Evolutionary conservation across 2,113 vertebrate genomes (phyloP).

Genomic region (Planiliza haematocheilus): DNA sequence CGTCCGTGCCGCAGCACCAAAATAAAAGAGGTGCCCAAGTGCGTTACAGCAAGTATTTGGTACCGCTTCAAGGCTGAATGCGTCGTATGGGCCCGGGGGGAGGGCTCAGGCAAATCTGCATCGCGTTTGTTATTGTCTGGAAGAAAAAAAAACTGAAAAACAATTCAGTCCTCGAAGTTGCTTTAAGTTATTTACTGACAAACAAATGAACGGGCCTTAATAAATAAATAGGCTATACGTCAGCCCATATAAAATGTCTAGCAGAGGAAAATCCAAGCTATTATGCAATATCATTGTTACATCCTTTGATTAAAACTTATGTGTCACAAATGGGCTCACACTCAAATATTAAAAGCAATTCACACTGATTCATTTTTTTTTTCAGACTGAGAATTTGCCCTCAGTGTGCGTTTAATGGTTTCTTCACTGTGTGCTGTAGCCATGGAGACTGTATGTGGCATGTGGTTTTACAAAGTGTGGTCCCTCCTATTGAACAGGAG

Average conservation of each 20-base stretch:
- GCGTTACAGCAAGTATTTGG: slow-evolving; percentile 56
- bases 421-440: slow-evolving; percentile 76
- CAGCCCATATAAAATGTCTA: neutral
- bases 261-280: neutral
- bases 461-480: slow-evolving; percentile 68
- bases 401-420: slow-evolving; percentile 61
- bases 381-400: slow-evolving; percentile 43
- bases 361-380: slow-evolving; percentile 30
- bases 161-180: slow-evolving; percentile 7
- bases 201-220: neutral
- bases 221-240: no score
- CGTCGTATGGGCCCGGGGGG: slow-evolving; percentile 25
- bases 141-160: neutral
- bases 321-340: slow-evolving; percentile 8
- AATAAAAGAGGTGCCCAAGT: slow-evolving; percentile 69
- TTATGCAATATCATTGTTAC: neutral
- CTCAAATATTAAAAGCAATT: slow-evolving; percentile 3
- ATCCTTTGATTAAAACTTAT: slow-evolving; percentile 9
- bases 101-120: slow-evolving; percentile 30
- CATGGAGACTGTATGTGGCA: slow-evolving; percentile 82
- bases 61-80: slow-evolving; percentile 41
- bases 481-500: slow-evolving; percentile 42
- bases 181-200: neutral
- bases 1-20: slow-evolving; percentile 76
- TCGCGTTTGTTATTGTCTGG: slow-evolving; percentile 23